Evolutionary conservation across 2,797 vertebrate species (phyloP).

Genomic region (Paguma larvata): DNA sequence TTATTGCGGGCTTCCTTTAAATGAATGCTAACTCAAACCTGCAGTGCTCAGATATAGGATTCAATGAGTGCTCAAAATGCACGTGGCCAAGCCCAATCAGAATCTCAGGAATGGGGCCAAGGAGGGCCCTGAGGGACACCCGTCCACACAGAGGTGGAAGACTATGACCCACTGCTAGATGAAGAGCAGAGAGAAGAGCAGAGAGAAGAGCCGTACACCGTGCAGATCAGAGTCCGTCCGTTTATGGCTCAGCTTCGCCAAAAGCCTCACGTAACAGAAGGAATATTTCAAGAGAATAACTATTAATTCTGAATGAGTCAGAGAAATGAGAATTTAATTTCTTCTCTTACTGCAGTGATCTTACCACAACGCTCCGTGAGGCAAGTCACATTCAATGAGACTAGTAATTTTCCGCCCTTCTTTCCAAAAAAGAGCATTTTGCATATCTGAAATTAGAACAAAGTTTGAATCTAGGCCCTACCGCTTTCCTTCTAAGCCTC

Average conservation of each 20-base stretch:
- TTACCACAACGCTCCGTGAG: neutral
- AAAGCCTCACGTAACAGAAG: neutral
- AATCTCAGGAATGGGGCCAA: neutral
- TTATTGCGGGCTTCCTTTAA: neutral
- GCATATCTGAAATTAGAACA: neutral
- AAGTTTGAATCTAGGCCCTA: neutral
- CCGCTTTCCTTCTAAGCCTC: neutral
- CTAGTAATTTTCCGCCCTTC: neutral
- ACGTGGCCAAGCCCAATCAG: neutral
- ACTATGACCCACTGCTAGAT: neutral
- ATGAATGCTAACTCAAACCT: neutral
- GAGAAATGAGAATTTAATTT: conserved; percentile 52
- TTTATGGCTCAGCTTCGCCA: neutral
- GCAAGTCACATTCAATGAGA: conserved; percentile 13
- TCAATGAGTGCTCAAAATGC: neutral
- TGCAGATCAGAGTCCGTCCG: neutral
- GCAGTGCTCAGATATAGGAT: neutral
- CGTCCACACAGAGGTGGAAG: neutral
- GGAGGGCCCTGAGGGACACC: neutral
- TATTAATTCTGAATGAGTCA: conserved; percentile 52
- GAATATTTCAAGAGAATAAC: neutral
- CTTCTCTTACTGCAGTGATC: neutral
- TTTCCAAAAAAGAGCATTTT: conserved; percentile 24
- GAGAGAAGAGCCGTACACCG: neutral
- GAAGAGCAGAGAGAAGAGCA: neutral